Evolutionary conservation across 2,888 invertebrate species (phyloP).

Genomic region (Morpho deidamia): DNA sequence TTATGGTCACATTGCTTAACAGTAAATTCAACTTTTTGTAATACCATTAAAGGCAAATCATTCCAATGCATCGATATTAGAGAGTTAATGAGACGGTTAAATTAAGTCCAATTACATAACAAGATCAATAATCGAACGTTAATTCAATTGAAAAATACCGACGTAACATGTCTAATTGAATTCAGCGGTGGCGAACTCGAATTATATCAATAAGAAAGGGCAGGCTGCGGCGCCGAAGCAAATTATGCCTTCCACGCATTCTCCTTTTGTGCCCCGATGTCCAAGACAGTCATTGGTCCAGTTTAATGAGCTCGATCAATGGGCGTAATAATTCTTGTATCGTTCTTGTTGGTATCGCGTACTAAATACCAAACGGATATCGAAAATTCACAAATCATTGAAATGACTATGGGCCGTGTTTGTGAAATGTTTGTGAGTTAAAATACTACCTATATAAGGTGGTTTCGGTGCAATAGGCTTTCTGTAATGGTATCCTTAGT

Average conservation of each 20-base stretch:
- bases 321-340: slow-evolving; percentile 75
- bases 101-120: background rate
- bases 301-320: slow-evolving; percentile 74
- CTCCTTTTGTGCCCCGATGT: slow-evolving; percentile 51
- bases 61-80: background rate
- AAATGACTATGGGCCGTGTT: background rate
- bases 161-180: slow-evolving; percentile 60
- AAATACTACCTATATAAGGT: too few species aligned
- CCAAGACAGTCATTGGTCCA: slow-evolving; percentile 57
- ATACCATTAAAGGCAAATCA: background rate
- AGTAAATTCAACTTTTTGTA: background rate
- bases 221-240: slow-evolving; percentile 61
- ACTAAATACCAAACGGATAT: slow-evolving; percentile 59
- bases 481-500: too few species aligned
- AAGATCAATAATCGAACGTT: slow-evolving; percentile 22
- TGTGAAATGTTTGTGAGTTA: too few species aligned
- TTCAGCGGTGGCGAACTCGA: slow-evolving; percentile 51
- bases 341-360: slow-evolving; percentile 61
- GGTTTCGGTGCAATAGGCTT: too few species aligned
- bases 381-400: slow-evolving; percentile 35
- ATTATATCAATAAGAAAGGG: slow-evolving; percentile 66
- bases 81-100: slow-evolving; percentile 6
- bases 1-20: too few species aligned
- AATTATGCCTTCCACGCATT: slow-evolving; percentile 56
- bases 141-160: slow-evolving; percentile 50